A percentile compares a stretch with the other conserved stretches of the same genome.
Evolutionary conservation across 2,113 vertebrate genomes (phyloP).

Genomic region (Caranx melampygus): DNA sequence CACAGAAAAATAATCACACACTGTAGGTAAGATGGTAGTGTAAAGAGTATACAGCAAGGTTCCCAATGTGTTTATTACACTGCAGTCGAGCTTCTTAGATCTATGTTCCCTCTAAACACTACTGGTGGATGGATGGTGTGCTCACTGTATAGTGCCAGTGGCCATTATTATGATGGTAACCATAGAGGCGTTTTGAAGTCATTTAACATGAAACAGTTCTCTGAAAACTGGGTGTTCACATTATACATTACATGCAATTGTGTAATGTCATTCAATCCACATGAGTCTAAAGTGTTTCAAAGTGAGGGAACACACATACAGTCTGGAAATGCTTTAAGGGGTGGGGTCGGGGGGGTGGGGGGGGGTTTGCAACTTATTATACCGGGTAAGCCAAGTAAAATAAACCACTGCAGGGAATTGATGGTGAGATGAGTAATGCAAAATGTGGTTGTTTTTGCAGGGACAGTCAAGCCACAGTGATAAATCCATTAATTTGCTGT

Average conservation of each 20-base stretch:
- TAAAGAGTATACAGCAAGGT: slow-evolving; percentile 30
- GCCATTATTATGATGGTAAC: slow-evolving; percentile 59
- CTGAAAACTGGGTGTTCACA: slow-evolving; percentile 58
- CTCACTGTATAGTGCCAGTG: slow-evolving; percentile 34
- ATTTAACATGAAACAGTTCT: slow-evolving; percentile 65
- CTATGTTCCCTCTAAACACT: slow-evolving; percentile 31
- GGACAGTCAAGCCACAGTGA: slow-evolving; percentile 9
- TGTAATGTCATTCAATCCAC: slow-evolving; percentile 63
- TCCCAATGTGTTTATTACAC: slow-evolving; percentile 40
- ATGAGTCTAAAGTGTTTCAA: slow-evolving; percentile 60
- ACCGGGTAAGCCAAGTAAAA: slow-evolving; percentile 64
- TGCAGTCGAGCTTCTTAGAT: slow-evolving; percentile 43
- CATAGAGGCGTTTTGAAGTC: slow-evolving; percentile 61
- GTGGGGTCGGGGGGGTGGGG: not conserved
- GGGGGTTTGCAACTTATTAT: slow-evolving; percentile 64
- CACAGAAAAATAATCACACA: slow-evolving; percentile 25
- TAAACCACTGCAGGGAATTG: slow-evolving; percentile 69
- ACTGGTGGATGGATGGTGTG: slow-evolving; percentile 21
- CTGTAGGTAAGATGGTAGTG: slow-evolving; percentile 10
- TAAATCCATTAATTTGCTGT: slow-evolving; percentile 24
- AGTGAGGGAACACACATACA: slow-evolving; percentile 50
- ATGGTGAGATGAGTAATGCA: slow-evolving; percentile 70
- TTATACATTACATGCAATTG: slow-evolving; percentile 65
- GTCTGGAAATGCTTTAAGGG: slow-evolving; percentile 75
- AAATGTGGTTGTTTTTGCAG: slow-evolving; percentile 54